Percentiles rank a stretch among this genome's conserved stretches.
These are phyloP conservation scores for Drosophila tani DNA, from an alignment of 1,140 invertebrate species.

Conservation along the genomic window DNA sequence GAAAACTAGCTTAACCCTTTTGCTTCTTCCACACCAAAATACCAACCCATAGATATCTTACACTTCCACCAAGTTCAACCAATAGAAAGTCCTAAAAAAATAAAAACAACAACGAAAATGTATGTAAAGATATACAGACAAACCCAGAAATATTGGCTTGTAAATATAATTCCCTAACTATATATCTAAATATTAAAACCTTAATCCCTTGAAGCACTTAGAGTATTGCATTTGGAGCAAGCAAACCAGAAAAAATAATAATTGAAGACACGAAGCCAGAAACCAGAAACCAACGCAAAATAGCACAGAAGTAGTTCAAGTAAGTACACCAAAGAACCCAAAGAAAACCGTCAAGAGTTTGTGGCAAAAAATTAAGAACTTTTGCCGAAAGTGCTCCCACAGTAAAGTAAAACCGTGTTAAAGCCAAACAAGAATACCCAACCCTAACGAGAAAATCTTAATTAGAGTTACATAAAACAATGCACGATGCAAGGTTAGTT, in stretches of 20 bases:
- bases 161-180: conserved; percentile 65
- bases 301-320: conserved; percentile 55
- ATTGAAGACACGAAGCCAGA: conserved; percentile 21
- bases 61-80: conserved; percentile 28
- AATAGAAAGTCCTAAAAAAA: conserved; percentile 8
- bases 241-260: conserved; percentile 35
- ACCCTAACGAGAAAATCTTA: conserved; percentile 63
- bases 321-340: conserved; percentile 35
- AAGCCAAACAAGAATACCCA: conserved; percentile 54
- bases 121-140: conserved; percentile 46
- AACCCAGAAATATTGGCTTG: conserved; percentile 64
- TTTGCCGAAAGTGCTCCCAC: conserved; percentile 45
- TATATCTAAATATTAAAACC: conserved; percentile 30
- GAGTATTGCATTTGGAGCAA: conserved; percentile 51
- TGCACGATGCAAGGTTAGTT: conserved; percentile 55
- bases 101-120: conserved; percentile 60
- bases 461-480: conserved; percentile 26
- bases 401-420: conserved; percentile 25
- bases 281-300: conserved; percentile 26
- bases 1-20: background rate
- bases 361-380: conserved; percentile 43
- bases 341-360: conserved; percentile 36
- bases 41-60: conserved; percentile 13
- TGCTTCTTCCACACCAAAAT: background rate
- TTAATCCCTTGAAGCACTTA: conserved; percentile 62